These are phyloP conservation scores for Drosophila elegans DNA, from an alignment of 1,140 invertebrate species.

Conservation along the genomic window DNA sequence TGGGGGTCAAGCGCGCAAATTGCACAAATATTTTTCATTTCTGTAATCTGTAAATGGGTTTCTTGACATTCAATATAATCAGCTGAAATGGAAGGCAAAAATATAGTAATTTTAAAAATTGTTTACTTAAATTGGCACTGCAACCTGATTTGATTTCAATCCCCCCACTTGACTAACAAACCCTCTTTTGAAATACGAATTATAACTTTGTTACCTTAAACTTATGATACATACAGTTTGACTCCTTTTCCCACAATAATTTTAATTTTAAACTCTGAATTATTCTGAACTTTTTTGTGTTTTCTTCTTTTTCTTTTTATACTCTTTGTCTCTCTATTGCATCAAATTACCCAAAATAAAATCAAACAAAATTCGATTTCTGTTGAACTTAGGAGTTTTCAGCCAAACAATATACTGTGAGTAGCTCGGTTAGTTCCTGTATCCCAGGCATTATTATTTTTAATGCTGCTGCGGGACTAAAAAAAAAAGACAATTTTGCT, in stretches of 20 bases:
- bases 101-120: constrained; percentile 3
- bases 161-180: constrained; percentile 14
- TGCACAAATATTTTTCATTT: constrained; percentile 67
- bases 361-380: constrained; percentile 51
- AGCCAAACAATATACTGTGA: constrained; percentile 85
- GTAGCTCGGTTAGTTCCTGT: constrained; percentile 62
- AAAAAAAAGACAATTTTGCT: constrained; percentile 32
- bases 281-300: constrained; percentile 72
- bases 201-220: constrained; percentile 11
- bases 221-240: not conserved
- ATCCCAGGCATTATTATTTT: constrained; percentile 36
- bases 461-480: constrained; percentile 25
- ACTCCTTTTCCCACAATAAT: constrained; percentile 17
- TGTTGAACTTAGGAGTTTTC: constrained; percentile 82
- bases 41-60: constrained; percentile 38
- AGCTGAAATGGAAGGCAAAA: constrained; percentile 7
- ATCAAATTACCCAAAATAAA: constrained; percentile 40
- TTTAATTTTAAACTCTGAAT: constrained; percentile 37
- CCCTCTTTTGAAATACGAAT: constrained; percentile 9
- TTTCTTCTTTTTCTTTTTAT: constrained; percentile 75
- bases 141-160: constrained; percentile 22
- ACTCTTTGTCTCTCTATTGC: constrained; percentile 44
- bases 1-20: constrained; percentile 17
- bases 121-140: constrained; percentile 26
- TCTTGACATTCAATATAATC: constrained; percentile 29